Base-by-base conservation (phyloP, 1,140 invertebrate genomes). In the Muscidifurax raptorellus region DNA sequence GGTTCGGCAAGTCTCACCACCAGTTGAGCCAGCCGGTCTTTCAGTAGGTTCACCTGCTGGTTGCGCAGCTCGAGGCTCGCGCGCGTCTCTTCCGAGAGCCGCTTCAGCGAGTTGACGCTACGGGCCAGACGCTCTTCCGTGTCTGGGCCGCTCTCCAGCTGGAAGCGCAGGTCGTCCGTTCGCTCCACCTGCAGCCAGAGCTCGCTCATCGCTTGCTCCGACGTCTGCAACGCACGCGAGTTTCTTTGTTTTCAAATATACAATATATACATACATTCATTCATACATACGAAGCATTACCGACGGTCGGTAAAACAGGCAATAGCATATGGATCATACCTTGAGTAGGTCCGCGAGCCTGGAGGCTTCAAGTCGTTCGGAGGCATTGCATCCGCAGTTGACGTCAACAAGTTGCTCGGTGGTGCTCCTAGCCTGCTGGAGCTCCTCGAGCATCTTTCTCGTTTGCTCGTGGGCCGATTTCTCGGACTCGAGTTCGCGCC, bases 401-500 rank as follows among this genome's bases (percentile, higher is more conserved):
- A 87, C 85, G 64, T 86, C 80, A 25, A 85, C 72, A 28, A 32
- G 47, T 52, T 15, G 87, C 85, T 87, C 78, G 32, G 72, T 27
- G 18, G 52, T 77, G 15, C 85, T 74, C 66, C 88, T 87, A 32
- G 80, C 75, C 67, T 90, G 89, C 84, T 89, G 90, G 7, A 92
- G 81, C 0, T 90, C 80, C 85, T 92, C 90, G 25, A 93, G 78
- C 9, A 91, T 83, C 78, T 86, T 90, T 0, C 88, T 90, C 7
- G 92, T 93, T 83, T 93, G 90, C 36, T 89, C 90, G 87, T 93
- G 92, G 15, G 91, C 91, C n/a, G 90, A 89, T 69, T 92, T 93
- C 80, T 94, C 93, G 13, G 89, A 88, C 67, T 91, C 90, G 10
- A 94, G 84, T 86, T 94, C 93, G 5, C 82, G 84, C 71, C 90